These are phyloP conservation scores for Argyresthia albistria DNA, from an alignment of 2,888 invertebrate genomes.

Conservation along the genomic window DNA sequence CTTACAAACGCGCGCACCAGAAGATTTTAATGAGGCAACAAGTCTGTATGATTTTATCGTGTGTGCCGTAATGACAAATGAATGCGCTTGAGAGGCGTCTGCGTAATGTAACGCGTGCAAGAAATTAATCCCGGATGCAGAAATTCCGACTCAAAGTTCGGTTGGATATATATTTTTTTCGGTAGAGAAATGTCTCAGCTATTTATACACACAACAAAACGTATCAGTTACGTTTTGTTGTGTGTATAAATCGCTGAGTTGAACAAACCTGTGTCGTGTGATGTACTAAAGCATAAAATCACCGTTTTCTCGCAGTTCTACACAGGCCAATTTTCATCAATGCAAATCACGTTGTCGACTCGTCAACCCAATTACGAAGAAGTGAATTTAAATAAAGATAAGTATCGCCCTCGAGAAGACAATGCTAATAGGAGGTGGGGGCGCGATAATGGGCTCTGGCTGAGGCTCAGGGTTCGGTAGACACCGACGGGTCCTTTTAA, in stretches of 20 bases:
- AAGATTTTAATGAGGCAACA: slow-evolving; percentile 73
- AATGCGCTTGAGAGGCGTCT: slow-evolving; percentile 11
- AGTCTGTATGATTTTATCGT: slow-evolving; percentile 71
- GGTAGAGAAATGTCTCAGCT: too few relatives aligned
- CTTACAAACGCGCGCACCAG: slow-evolving; percentile 70
- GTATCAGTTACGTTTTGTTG: too few relatives aligned
- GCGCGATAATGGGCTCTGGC: slow-evolving; percentile 66
- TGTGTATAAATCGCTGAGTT: too few relatives aligned
- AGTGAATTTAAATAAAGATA: slow-evolving; percentile 74
- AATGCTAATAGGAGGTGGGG: slow-evolving; percentile 70
- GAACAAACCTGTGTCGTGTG: too few relatives aligned
- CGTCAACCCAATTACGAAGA: slow-evolving; percentile 73
- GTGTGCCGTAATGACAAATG: slow-evolving; percentile 69
- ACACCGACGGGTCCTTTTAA: slow-evolving; percentile 61
- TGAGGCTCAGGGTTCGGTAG: slow-evolving; percentile 32
- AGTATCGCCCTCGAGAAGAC: slow-evolving; percentile 71
- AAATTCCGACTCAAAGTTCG: too few relatives aligned
- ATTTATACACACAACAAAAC: too few relatives aligned
- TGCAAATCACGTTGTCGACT: slow-evolving; percentile 73
- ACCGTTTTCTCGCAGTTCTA: slow-evolving; percentile 3
- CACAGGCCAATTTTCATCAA: slow-evolving; percentile 67
- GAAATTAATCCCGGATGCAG: too few relatives aligned
- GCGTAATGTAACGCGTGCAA: too few relatives aligned
- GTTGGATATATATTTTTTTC: too few relatives aligned
- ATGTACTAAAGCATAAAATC: too few relatives aligned